Percentiles rank a stretch among this genome's conserved stretches.
Conservation (phyloP, 1,140 invertebrate genomes). For the Lysiphlebus fabarum region DNA sequence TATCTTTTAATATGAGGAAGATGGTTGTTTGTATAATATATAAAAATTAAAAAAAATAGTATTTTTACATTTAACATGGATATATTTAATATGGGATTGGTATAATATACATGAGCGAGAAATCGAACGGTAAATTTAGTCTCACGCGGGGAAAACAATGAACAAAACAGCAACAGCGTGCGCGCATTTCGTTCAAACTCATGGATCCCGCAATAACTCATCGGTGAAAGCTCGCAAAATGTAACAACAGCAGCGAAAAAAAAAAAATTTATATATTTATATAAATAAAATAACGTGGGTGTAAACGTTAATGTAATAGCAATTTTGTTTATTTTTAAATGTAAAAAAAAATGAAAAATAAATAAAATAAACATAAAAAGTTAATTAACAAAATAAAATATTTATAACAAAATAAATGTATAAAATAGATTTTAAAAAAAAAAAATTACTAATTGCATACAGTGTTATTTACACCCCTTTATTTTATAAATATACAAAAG, state of each 20-base stretch:
- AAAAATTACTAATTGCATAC: too few relatives aligned
- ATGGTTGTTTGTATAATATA: neutral
- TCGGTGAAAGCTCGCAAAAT: slow-evolving; percentile 21
- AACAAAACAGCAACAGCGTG: neutral
- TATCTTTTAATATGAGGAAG: too few relatives aligned
- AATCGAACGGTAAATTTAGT: slow-evolving; percentile 24
- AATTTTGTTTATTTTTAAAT: slow-evolving; percentile 15
- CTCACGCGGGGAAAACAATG: slow-evolving; percentile 21
- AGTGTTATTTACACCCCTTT: too few relatives aligned
- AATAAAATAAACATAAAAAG: neutral
- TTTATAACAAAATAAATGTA: neutral
- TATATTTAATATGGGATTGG: neutral
- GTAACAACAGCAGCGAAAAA: slow-evolving; percentile 7
- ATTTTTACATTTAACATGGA: neutral
- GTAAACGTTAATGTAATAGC: slow-evolving; percentile 21
- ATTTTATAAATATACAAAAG: too few relatives aligned
- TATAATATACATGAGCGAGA: slow-evolving; percentile 12
- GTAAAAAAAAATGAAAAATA: slow-evolving; percentile 10
- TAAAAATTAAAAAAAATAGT: neutral
- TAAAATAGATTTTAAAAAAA: neutral
- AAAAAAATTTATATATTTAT: too few relatives aligned
- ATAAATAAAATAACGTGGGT: slow-evolving; percentile 16
- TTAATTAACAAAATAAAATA: too few relatives aligned
- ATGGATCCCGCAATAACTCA: slow-evolving; percentile 23
- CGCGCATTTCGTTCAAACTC: slow-evolving; percentile 17